Evolutionary conservation across 2,888 invertebrate genomes (phyloP).

Genomic region (Phania funesta): DNA sequence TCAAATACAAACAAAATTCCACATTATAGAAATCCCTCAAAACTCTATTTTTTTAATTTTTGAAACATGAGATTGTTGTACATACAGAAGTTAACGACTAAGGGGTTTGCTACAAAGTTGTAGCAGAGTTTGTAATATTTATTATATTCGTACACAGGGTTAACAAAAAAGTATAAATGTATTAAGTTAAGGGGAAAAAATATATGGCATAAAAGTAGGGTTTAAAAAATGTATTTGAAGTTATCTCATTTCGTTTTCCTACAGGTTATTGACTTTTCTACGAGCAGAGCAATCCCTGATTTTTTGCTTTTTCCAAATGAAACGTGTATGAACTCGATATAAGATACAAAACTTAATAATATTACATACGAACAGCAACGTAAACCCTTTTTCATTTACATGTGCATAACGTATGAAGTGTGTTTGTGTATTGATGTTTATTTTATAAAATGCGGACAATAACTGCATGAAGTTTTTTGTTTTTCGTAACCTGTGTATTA

Average conservation of each 20-base stretch:
- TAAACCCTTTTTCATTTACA: slow-evolving; percentile 32
- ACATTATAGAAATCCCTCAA: slow-evolving; percentile 11
- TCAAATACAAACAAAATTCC: background rate
- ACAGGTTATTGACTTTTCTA: slow-evolving; percentile 57
- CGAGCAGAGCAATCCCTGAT: too few relatives aligned
- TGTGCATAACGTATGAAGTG: background rate
- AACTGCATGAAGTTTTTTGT: slow-evolving; percentile 2
- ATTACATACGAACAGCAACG: slow-evolving; percentile 20
- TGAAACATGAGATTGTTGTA: slow-evolving; percentile 22
- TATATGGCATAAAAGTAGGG: slow-evolving; percentile 28
- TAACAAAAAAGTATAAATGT: background rate
- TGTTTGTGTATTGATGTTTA: background rate
- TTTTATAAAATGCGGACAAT: slow-evolving; percentile 36
- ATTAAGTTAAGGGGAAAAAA: background rate
- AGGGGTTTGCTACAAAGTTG: background rate
- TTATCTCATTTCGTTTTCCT: slow-evolving; percentile 49
- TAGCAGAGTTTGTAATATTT: background rate
- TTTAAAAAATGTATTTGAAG: slow-evolving; percentile 37
- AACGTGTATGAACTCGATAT: slow-evolving; percentile 35
- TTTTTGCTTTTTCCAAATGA: slow-evolving; percentile 21
- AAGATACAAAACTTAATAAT: slow-evolving; percentile 14
- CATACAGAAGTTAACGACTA: background rate
- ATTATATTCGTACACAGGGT: slow-evolving; percentile 9
- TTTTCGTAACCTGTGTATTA: slow-evolving; percentile 22
- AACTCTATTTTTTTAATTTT: slow-evolving; percentile 16